A percentile compares a stretch with the other conserved stretches of the same genome.
Conservation (phyloP, 2,113 vertebrate genomes). For the Turdus rufiventris region DNA sequence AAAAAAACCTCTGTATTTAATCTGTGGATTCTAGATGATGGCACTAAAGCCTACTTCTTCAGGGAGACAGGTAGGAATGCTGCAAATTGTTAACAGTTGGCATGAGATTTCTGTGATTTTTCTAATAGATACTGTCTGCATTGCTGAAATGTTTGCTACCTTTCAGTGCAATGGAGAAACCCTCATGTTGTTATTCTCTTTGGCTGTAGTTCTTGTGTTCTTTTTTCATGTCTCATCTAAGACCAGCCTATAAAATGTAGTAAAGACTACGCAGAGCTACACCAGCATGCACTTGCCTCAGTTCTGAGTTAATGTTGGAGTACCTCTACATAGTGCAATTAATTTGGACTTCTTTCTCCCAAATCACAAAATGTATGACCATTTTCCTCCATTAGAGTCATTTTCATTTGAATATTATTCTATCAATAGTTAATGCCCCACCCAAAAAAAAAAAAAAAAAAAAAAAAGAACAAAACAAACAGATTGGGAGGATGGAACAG, state of each 20-base stretch:
- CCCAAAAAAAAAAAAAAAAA: fast-evolving
- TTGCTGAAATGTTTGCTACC: not conserved
- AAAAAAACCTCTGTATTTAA: not conserved
- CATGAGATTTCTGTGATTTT: not conserved
- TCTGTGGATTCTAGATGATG: not conserved
- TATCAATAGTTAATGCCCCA: not conserved
- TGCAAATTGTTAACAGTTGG: not conserved
- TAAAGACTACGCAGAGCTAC: not conserved
- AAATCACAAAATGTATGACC: not conserved
- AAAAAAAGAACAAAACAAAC: too few species aligned
- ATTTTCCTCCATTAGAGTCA: not conserved
- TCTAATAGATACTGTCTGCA: not conserved
- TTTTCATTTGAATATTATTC: not conserved
- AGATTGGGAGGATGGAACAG: not conserved
- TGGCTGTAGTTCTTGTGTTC: not conserved
- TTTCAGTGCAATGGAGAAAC: not conserved
- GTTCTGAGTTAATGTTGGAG: not conserved
- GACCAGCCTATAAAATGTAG: not conserved
- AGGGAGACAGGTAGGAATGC: not conserved
- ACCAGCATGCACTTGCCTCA: not conserved
- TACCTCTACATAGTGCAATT: not conserved
- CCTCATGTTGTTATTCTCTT: fast-evolving
- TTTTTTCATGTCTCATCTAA: not conserved
- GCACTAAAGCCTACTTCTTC: not conserved
- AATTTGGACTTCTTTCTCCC: not conserved